Conservation (phyloP, 1,140 invertebrate species). For the Drosophila sulfurigaster region DNA sequence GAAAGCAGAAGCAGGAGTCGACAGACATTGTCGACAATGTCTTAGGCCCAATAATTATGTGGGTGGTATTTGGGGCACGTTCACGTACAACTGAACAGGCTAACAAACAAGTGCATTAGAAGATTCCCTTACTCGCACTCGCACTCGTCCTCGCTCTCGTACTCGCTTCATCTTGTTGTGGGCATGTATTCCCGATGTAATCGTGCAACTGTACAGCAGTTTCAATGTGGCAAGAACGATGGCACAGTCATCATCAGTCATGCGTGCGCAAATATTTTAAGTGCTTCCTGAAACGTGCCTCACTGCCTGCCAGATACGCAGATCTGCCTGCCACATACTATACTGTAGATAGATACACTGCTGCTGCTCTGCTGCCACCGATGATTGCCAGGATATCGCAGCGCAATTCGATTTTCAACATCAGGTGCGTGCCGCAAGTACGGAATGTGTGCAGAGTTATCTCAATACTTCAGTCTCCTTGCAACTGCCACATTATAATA, state of each 20-base stretch:
- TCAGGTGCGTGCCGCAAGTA: constrained; percentile 28
- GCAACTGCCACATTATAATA: constrained; percentile 45
- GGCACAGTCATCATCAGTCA: constrained; percentile 68
- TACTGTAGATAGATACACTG: constrained; percentile 1
- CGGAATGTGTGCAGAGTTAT: constrained; percentile 16
- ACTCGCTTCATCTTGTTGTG: constrained; percentile 11
- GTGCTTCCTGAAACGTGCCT: constrained; percentile 77
- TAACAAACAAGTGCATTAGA: constrained; percentile 64
- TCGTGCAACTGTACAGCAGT: constrained; percentile 16
- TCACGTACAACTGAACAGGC: constrained; percentile 36
- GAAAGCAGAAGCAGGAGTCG: neutral
- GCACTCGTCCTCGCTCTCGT: constrained; percentile 24
- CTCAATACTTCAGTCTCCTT: constrained; percentile 15
- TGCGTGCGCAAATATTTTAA: constrained; percentile 82
- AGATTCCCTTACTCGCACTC: constrained; percentile 42
- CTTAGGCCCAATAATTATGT: constrained; percentile 61
- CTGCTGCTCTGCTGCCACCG: neutral
- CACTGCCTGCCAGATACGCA: constrained; percentile 20
- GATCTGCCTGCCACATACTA: neutral
- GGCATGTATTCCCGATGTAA: constrained; percentile 21
- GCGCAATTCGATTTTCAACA: constrained; percentile 27
- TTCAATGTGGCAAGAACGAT: constrained; percentile 12
- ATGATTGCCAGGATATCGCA: constrained; percentile 37
- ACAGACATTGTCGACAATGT: neutral
- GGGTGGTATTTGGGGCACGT: constrained; percentile 65